These are phyloP conservation scores for Eufriesea mexicana DNA, from an alignment of 1,140 invertebrate genomes.

Conservation along the genomic window DNA sequence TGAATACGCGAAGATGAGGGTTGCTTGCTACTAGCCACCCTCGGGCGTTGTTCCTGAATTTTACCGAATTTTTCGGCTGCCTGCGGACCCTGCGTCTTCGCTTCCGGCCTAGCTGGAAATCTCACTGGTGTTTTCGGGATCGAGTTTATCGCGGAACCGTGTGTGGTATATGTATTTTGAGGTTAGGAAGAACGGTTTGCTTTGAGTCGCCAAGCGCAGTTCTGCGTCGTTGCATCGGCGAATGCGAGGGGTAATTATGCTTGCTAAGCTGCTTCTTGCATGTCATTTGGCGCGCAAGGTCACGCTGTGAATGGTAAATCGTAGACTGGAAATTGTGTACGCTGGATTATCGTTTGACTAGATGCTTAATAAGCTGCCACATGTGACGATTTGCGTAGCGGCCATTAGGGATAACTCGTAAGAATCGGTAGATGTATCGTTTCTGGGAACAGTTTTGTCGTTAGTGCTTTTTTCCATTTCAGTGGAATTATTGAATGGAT, in stretches of 20 bases:
- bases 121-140: neutral
- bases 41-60: slow-evolving; percentile 42
- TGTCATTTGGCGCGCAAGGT: too few relatives aligned
- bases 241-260: too few relatives aligned
- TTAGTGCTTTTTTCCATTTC: too few relatives aligned
- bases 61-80: slow-evolving; percentile 42
- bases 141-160: neutral
- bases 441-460: too few relatives aligned
- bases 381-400: neutral
- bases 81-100: neutral
- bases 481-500: too few relatives aligned
- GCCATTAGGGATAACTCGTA: neutral
- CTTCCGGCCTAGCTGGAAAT: neutral
- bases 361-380: neutral
- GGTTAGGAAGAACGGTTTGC: too few relatives aligned
- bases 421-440: too few relatives aligned
- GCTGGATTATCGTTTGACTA: neutral
- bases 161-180: too few relatives aligned
- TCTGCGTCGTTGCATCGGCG: too few relatives aligned
- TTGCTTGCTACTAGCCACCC: slow-evolving; percentile 27
- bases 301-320: neutral
- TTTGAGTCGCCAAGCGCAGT: too few relatives aligned
- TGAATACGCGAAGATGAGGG: slow-evolving; percentile 63
- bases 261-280: too few relatives aligned
- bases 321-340: neutral